Evolutionary conservation across 2,113 vertebrate genomes (phyloP).

Genomic region (Halichoeres trimaculatus): DNA sequence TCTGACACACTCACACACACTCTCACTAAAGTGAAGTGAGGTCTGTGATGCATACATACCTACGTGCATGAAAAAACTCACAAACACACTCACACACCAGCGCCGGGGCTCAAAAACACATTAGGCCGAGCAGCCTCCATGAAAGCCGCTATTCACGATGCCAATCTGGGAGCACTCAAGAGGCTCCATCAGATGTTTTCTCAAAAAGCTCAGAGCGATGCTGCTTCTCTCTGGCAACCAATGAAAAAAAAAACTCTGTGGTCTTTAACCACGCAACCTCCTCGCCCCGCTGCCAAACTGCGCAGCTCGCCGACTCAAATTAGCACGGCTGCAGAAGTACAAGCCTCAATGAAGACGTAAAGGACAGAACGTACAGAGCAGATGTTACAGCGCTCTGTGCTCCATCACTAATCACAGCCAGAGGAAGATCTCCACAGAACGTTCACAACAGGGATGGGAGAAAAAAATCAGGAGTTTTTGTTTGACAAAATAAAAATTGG

Average conservation of each 20-base stretch:
- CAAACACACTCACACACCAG: constrained; percentile 20
- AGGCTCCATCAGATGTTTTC: constrained; percentile 77
- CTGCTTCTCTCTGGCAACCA: constrained; percentile 67
- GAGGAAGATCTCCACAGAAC: background rate
- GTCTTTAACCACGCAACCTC: constrained; percentile 57
- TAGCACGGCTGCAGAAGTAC: constrained; percentile 46
- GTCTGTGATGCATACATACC: constrained; percentile 42
- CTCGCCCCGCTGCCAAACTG: constrained; percentile 50
- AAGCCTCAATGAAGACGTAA: constrained; percentile 32
- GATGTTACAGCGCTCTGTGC: background rate
- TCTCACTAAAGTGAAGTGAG: constrained; percentile 16
- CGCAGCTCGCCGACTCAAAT: constrained; percentile 34
- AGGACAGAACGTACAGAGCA: constrained; percentile 1
- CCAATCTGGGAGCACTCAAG: constrained; percentile 78
- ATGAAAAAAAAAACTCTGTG: constrained; percentile 67
- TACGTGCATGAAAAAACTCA: constrained; percentile 25
- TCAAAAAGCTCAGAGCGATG: constrained; percentile 67
- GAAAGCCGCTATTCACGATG: constrained; percentile 78
- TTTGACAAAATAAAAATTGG: too few relatives aligned
- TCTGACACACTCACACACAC: constrained; percentile 4
- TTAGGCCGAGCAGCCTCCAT: constrained; percentile 61
- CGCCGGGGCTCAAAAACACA: constrained; percentile 53
- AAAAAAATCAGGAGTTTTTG: too few relatives aligned
- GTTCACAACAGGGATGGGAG: too few relatives aligned
- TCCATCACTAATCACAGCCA: background rate